Base-by-base conservation (phyloP, 1,140 invertebrate species). In the Aethina tumida region DNA sequence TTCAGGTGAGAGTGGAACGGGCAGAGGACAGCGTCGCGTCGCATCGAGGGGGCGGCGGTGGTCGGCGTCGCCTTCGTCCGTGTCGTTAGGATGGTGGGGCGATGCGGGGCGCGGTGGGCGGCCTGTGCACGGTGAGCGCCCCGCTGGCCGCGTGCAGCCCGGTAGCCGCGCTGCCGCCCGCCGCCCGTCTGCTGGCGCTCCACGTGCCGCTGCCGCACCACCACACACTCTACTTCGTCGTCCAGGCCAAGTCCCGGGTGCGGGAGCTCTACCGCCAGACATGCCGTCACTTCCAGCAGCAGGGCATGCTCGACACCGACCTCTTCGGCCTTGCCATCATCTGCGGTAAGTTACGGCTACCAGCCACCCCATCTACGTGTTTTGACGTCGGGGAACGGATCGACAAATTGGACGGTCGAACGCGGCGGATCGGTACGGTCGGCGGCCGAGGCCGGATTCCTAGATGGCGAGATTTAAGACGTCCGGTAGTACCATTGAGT, bases 211-310 rank as follows among this genome's bases (percentile, higher is more conserved):
- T 59, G 50, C 57, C 56, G 40, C 56, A 60, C 39, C 60, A 61
- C 41, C 60, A 77, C 55, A 73, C 71, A 27, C 66, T 79, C 50
- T 75, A 74, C 58, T 77, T 77, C 60, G 64, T 75, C 47, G 74
- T 77, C 38, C 67, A 88, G 81, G 75, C 79, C 47, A 89, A 88
- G 69, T 79, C 80, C 43, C 76, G 80, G 67, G 82, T 85, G 39
- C 79, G 80, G 57, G 83, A 90, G 63, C 73, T 90, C 31, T 85
- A 86, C 56, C 72, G 76, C 49, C 80, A 87, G 62, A 80, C 84
- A 71, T 83, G 81, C 62, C 67, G 74, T 43, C 77, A 86, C 63
- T 76, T 88, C 49, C 70, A 71, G 52, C 73, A 75, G 48, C 76
- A 79, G 68, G 81, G 81, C 51, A 80, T 90, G 74, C 70, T 77